phyloP scores from a whole-genome alignment of 1,140 invertebrate genomes.

The Drosophila neocordata region DNA sequence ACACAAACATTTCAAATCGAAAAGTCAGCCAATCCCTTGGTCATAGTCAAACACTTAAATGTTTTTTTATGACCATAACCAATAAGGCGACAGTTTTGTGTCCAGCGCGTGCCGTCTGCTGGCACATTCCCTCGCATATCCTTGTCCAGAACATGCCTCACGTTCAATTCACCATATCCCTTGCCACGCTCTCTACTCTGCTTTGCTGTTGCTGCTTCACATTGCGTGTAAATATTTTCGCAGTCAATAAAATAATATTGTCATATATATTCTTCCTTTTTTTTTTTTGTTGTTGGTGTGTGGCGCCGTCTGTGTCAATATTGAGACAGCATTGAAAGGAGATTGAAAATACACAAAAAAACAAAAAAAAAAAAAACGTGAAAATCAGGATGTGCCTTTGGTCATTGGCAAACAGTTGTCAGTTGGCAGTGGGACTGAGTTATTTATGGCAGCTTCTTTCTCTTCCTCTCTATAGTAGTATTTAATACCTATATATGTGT shows the following conservation, averaged over 20 bases:
- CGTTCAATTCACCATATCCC: not conserved
- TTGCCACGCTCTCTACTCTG: slow-evolving; percentile 31
- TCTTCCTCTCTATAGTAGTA: not conserved
- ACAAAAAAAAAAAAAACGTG: slow-evolving; percentile 13
- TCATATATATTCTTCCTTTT: slow-evolving; percentile 60
- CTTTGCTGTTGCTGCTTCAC: slow-evolving; percentile 15
- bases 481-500: not conserved
- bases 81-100: slow-evolving; percentile 59
- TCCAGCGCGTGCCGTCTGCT: slow-evolving; percentile 53
- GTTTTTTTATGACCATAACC: slow-evolving; percentile 66
- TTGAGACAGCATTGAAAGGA: slow-evolving; percentile 70
- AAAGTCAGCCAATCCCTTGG: slow-evolving; percentile 27
- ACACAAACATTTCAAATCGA: not conserved
- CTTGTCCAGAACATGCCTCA: not conserved
- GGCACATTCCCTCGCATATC: slow-evolving; percentile 34
- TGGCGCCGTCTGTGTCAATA: slow-evolving; percentile 62
- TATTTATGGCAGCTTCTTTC: slow-evolving; percentile 2
- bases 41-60: slow-evolving; percentile 44
- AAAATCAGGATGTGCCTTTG: slow-evolving; percentile 64
- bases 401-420: slow-evolving; percentile 57
- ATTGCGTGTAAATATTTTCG: slow-evolving; percentile 79
- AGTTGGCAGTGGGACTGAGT: slow-evolving; percentile 16
- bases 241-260: slow-evolving; percentile 81
- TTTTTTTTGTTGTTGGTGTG: slow-evolving; percentile 19
- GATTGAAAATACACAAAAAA: slow-evolving; percentile 45